Evolutionary conservation across 2,888 invertebrate genomes (phyloP), one percentile per base, ranked within the genome.

Genomic region (Acleris literana): DNA sequence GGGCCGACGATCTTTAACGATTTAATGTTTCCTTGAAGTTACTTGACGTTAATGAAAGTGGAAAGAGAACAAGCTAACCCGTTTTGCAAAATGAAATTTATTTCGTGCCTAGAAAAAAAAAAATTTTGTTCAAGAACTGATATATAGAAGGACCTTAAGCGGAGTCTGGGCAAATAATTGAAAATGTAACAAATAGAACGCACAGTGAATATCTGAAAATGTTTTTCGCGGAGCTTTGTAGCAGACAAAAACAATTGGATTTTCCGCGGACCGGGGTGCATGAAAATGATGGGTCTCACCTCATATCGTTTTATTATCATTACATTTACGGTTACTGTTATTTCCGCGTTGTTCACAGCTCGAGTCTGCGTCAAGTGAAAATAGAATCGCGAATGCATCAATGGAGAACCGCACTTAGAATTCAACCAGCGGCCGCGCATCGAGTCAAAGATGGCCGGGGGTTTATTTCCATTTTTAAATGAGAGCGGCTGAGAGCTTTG

Each of bases 401-500:
- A 80, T 82, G 80, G 80, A 84, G 81, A 83, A 76, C 77, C 85
- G 82, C 84, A 88, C 89, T 91, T 90, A 88, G 87, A 86, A 91
- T 91, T 91, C 90, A 88, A 84, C 86, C 86, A 85, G 86, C 83
- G 82, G 85, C 86, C 81, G 87, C 77, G 83, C 84, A 79, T 81
- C 84, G 89, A 91, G 86, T 90, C 90, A 92, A 90, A 92, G 92
- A 92, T 91, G 91, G 90, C 86, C 83, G 86, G 83, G 81, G 84
- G 88, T 92, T 92, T 92, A 92, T 92, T 92, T 92, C 92, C 92
- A 92, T 92, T 92, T 92, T 92, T 92, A 92, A 92, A 92, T 92
- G 90, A 92, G 91, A 89, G 87, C 90, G 90, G 86, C 90, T 89
- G 89, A 92, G 92, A 92, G 92, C 92, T 92, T 92, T 92, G 92